Conservation (phyloP, 2,113 vertebrate genomes). For the Toxotes jaculatrix region DNA sequence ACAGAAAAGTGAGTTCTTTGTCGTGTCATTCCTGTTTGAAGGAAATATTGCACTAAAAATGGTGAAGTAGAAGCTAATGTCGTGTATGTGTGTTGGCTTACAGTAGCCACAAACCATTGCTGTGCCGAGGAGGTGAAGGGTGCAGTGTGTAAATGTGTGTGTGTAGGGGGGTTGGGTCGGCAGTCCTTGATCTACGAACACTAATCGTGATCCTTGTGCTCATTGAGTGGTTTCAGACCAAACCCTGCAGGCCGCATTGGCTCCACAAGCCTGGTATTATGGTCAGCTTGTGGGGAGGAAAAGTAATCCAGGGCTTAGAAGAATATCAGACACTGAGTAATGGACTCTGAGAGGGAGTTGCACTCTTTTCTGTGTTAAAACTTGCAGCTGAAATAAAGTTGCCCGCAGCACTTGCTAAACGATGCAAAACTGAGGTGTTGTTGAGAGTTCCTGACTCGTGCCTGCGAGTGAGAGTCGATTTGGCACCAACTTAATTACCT, state of each 20-base stretch:
- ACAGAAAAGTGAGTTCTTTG: neutral
- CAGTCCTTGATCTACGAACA: constrained; percentile 58
- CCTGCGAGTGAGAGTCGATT: constrained; percentile 76
- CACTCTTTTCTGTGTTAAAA: constrained; percentile 69
- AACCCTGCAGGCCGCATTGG: constrained; percentile 74
- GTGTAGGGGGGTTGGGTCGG: neutral
- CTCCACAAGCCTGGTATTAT: constrained; percentile 80
- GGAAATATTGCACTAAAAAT: constrained; percentile 4
- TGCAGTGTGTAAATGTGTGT: constrained; percentile 30
- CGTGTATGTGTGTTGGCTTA: constrained; percentile 15
- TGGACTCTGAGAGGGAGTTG: constrained; percentile 53
- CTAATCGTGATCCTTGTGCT: constrained; percentile 69
- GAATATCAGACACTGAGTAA: constrained; percentile 69
- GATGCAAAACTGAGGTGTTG: constrained; percentile 48
- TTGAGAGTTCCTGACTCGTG: constrained; percentile 62
- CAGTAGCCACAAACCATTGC: constrained; percentile 20
- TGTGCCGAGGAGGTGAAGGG: constrained; percentile 13
- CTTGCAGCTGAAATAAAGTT: constrained; percentile 58
- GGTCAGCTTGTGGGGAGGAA: constrained; percentile 77
- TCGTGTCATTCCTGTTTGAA: neutral
- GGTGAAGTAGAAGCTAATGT: constrained; percentile 21
- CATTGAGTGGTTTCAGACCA: constrained; percentile 72
- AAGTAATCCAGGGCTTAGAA: constrained; percentile 69
- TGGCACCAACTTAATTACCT: constrained; percentile 82
- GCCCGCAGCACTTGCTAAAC: constrained; percentile 60